phyloP scores from a whole-genome alignment of 2,113 vertebrate genomes.

The Xenopus borealis region DNA sequence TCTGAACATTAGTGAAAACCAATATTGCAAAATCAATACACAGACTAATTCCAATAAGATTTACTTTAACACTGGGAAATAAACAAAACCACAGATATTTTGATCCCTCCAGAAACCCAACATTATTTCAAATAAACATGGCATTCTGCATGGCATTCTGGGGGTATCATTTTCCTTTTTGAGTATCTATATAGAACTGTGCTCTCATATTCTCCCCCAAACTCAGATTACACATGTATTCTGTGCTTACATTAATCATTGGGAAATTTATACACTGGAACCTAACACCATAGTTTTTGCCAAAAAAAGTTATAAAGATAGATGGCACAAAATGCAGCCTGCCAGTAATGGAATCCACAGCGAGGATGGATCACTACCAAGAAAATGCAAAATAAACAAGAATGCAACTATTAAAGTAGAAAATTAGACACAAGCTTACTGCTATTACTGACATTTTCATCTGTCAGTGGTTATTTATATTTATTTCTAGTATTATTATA shows the following conservation, averaged over 20 bases:
- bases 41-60: background rate
- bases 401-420: background rate
- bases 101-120: background rate
- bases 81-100: background rate
- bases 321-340: background rate
- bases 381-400: slow-evolving; percentile 22
- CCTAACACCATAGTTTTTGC: slow-evolving; percentile 21
- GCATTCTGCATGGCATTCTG: background rate
- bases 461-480: slow-evolving; percentile 13
- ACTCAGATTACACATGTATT: slow-evolving; percentile 6
- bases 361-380: background rate
- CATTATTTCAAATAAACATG: background rate
- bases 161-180: background rate
- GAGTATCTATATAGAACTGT: background rate
- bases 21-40: slow-evolving; percentile 2
- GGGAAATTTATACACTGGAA: slow-evolving; percentile 29
- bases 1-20: background rate
- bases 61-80: background rate
- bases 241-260: slow-evolving; percentile 18
- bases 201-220: background rate
- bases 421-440: background rate
- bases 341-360: slow-evolving; percentile 16
- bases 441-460: slow-evolving; percentile 7
- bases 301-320: slow-evolving; percentile 41
- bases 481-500: slow-evolving; percentile 3